Percentiles rank a stretch among this genome's conserved stretches.
These are phyloP conservation scores for Drosophila equinoxialis DNA, from an alignment of 1,140 invertebrate species.

Conservation along the genomic window DNA sequence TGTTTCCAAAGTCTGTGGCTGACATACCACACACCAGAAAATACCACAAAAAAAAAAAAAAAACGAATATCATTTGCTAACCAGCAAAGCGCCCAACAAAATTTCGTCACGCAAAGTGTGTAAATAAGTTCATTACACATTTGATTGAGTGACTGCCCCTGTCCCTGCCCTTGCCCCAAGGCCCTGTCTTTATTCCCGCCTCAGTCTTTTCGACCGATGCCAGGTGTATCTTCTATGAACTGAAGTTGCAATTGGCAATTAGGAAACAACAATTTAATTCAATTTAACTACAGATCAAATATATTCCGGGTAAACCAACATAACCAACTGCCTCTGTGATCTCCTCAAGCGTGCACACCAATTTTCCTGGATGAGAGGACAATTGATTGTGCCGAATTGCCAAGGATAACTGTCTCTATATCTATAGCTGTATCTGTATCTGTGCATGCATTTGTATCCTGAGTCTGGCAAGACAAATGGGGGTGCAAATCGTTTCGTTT, in stretches of 20 bases:
- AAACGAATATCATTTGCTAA: conserved; percentile 59
- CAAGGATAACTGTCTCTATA: conserved; percentile 74
- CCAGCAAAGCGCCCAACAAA: conserved; percentile 49
- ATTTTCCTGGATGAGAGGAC: conserved; percentile 25
- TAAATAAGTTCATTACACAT: conserved; percentile 77
- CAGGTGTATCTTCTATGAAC: conserved; percentile 43
- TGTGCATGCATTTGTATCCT: conserved; percentile 1
- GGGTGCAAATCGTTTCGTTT: conserved; percentile 75
- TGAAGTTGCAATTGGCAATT: conserved; percentile 61
- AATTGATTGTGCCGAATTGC: conserved; percentile 52
- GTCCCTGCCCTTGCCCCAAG: neutral
- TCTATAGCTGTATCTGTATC: neutral
- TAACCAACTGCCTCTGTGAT: neutral
- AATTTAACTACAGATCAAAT: conserved; percentile 44
- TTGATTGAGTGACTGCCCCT: conserved; percentile 58
- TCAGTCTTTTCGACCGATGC: neutral
- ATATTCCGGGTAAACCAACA: neutral
- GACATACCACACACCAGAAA: conserved; percentile 60
- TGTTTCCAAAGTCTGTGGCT: conserved; percentile 54
- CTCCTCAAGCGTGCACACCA: conserved; percentile 37
- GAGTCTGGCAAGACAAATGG: conserved; percentile 73
- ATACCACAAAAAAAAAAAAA: conserved; percentile 8
- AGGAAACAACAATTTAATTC: conserved; percentile 66
- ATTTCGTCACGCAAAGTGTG: conserved; percentile 77
- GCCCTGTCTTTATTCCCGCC: neutral